Evolutionary conservation across 2,113 vertebrate species (phyloP).

Genomic region (Podarcis raffonei): DNA sequence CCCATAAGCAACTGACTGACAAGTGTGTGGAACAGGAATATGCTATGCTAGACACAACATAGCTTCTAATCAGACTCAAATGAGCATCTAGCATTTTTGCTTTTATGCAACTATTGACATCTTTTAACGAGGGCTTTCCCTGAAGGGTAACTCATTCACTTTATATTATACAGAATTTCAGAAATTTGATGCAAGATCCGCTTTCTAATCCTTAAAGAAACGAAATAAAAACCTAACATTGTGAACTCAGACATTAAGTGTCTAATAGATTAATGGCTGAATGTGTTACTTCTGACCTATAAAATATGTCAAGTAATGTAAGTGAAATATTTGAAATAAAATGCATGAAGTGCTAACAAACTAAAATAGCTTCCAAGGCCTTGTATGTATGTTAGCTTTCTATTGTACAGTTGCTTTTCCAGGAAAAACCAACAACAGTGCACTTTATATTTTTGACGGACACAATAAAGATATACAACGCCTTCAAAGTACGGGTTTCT

Average conservation of each 20-base stretch:
- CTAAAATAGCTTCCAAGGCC: background rate
- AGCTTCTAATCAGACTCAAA: too few species aligned
- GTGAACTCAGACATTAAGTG: constrained; percentile 11
- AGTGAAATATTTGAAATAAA: background rate
- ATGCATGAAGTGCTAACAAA: background rate
- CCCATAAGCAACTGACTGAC: too few species aligned
- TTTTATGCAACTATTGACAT: too few species aligned
- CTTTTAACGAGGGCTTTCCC: too few species aligned
- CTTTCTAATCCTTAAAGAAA: too few species aligned
- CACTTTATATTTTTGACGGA: background rate
- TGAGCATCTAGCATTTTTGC: too few species aligned
- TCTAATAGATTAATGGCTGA: background rate
- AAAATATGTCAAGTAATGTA: background rate
- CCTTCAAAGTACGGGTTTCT: background rate
- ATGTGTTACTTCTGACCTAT: background rate
- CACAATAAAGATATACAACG: background rate
- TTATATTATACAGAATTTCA: too few species aligned
- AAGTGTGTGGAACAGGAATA: too few species aligned
- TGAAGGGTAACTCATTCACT: too few species aligned
- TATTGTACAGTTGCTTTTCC: background rate
- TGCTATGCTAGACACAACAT: background rate
- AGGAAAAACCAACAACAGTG: background rate
- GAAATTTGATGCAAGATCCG: too few species aligned
- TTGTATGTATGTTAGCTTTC: background rate
- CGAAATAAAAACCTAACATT: background rate